Percentiles rank a stretch among this genome's conserved stretches.
These are phyloP conservation scores for Scrobipalpa costella DNA, from an alignment of 2,888 invertebrate species.

Conservation along the genomic window DNA sequence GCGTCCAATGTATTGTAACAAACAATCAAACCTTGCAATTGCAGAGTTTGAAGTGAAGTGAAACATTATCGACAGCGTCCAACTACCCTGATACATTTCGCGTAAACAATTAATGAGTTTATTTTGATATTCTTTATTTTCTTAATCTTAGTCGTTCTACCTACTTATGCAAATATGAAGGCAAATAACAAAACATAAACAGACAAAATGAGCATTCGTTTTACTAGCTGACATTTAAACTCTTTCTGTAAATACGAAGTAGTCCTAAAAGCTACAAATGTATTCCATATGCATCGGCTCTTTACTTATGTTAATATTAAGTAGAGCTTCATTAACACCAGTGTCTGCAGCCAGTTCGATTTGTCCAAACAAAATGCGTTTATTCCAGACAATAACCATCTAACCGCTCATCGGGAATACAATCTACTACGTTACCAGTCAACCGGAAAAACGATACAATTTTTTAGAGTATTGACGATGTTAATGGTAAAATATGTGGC, in stretches of 20 bases:
- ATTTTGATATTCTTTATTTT: too few relatives aligned
- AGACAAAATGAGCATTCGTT: background rate
- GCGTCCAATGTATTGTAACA: slow-evolving; percentile 23
- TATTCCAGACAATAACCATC: slow-evolving; percentile 70
- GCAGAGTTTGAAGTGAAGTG: background rate
- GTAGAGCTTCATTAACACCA: slow-evolving; percentile 60
- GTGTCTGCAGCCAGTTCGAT: slow-evolving; percentile 57
- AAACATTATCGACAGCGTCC: too few relatives aligned
- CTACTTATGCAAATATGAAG: too few relatives aligned
- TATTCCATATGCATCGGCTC: slow-evolving; percentile 4
- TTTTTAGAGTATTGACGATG: slow-evolving; percentile 17
- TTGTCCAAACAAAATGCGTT: slow-evolving; percentile 74
- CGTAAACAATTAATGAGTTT: too few relatives aligned
- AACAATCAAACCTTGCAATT: slow-evolving; percentile 8
- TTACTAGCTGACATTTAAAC: background rate
- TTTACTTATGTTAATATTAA: slow-evolving; percentile 30
- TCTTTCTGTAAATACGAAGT: slow-evolving; percentile 11
- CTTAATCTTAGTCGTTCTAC: too few relatives aligned
- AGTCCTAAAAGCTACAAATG: slow-evolving; percentile 1
- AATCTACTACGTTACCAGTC: slow-evolving; percentile 39
- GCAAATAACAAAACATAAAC: too few relatives aligned
- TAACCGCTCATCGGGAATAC: slow-evolving; percentile 65
- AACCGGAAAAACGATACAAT: slow-evolving; percentile 28
- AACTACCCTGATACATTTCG: too few relatives aligned
- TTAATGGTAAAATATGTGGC: slow-evolving; percentile 18